phyloP scores from a whole-genome alignment of 2,113 vertebrate genomes.

The Clinocottus analis region DNA sequence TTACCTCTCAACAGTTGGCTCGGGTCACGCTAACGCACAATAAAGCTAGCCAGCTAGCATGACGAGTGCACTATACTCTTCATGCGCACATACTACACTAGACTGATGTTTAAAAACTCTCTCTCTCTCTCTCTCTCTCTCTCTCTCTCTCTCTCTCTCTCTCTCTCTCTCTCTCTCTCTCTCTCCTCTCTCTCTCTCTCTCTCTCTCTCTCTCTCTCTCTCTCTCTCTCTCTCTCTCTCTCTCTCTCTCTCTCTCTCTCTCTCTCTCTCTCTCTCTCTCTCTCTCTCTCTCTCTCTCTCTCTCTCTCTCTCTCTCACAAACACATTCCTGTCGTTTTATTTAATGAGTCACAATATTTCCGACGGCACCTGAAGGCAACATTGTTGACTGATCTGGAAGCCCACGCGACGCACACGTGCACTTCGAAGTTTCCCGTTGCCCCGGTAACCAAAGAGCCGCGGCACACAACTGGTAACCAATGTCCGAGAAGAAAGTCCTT shows the following conservation, averaged over 20 bases:
- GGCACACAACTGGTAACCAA: not conserved
- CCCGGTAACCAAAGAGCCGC: constrained; percentile 19
- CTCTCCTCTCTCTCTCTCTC: not conserved
- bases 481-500: not conserved
- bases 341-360: not conserved
- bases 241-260: not conserved
- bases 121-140: not conserved
- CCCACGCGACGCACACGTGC: not conserved
- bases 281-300: too few relatives aligned
- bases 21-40: not conserved
- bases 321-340: not conserved
- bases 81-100: not conserved
- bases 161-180: too few relatives aligned
- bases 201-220: too few relatives aligned
- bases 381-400: not conserved
- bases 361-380: constrained; percentile 45
- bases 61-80: too few relatives aligned
- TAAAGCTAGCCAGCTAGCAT: not conserved
- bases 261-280: too few relatives aligned
- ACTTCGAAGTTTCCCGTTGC: constrained; percentile 34
- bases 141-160: too few relatives aligned
- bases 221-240: too few relatives aligned
- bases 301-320: too few relatives aligned
- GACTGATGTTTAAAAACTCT: not conserved
- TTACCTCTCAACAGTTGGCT: not conserved